Evolutionary conservation across 92 coral and sea anemone species (phyloP).

Genomic region (Pocillopora meandrina): DNA sequence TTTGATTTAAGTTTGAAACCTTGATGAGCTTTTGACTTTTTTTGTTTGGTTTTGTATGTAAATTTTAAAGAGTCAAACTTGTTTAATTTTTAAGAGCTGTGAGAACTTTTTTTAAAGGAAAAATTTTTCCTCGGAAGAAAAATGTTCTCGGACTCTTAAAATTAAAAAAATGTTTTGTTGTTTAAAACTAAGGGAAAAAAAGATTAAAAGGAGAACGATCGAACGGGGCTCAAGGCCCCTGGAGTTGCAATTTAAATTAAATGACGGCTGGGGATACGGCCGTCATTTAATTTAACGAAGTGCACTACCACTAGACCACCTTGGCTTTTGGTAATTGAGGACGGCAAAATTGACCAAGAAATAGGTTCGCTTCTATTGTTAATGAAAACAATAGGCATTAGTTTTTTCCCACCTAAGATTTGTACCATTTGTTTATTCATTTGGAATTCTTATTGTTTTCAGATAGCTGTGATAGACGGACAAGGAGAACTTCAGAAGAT

Average conservation of each 20-base stretch:
- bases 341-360: too few species aligned
- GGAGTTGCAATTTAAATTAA: background rate
- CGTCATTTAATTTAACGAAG: background rate
- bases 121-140: background rate
- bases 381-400: too few species aligned
- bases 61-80: background rate
- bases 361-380: too few species aligned
- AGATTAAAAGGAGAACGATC: background rate
- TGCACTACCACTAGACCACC: background rate
- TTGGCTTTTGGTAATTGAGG: background rate
- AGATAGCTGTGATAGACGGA: too few species aligned
- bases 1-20: background rate
- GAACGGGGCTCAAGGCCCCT: background rate
- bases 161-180: background rate
- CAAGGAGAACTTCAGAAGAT: too few species aligned
- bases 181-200: background rate
- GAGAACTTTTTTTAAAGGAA: background rate
- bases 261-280: background rate
- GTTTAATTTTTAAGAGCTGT: background rate
- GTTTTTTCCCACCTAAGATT: too few species aligned
- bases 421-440: too few species aligned
- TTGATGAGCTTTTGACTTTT: background rate
- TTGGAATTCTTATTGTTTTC: too few species aligned
- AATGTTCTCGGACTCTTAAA: background rate
- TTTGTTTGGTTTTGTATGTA: background rate